Evolutionary conservation across 2,888 invertebrate genomes (phyloP).

Genomic region (Herminia tarsipennalis): DNA sequence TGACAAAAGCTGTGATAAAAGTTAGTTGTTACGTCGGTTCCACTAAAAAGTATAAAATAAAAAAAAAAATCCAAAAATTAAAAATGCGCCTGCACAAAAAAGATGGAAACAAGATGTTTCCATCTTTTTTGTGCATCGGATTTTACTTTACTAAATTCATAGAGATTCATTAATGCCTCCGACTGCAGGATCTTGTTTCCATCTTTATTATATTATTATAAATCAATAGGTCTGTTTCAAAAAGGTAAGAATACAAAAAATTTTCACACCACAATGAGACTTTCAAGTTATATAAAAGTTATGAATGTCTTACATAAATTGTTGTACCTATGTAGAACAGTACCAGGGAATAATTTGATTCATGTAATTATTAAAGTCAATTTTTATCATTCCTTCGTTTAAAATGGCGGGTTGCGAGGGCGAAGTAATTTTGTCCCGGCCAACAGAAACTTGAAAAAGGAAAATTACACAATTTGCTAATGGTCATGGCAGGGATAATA

Average conservation of each 20-base stretch:
- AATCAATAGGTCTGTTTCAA: too few species aligned
- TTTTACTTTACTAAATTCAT: too few species aligned
- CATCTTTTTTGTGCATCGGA: too few species aligned
- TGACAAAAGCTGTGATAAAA: too few species aligned
- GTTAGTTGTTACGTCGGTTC: too few species aligned
- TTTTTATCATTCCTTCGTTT: slow-evolving; percentile 74
- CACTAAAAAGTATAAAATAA: too few species aligned
- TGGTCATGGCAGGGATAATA: slow-evolving; percentile 71
- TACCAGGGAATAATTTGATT: slow-evolving; percentile 59
- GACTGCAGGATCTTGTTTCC: too few species aligned
- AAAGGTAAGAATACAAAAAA: slow-evolving; percentile 13
- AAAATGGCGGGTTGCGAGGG: slow-evolving; percentile 75
- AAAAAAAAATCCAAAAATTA: too few species aligned
- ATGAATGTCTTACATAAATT: slow-evolving; percentile 26
- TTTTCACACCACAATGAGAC: slow-evolving; percentile 15
- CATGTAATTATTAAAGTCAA: slow-evolving; percentile 68
- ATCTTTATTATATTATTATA: too few species aligned
- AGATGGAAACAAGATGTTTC: too few species aligned
- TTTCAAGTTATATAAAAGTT: slow-evolving; percentile 20
- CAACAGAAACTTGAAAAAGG: slow-evolving; percentile 79
- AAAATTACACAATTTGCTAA: slow-evolving; percentile 84
- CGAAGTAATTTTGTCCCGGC: slow-evolving; percentile 75
- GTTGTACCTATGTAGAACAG: slow-evolving; percentile 33
- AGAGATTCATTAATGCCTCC: too few species aligned
- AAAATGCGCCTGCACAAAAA: too few species aligned